phyloP scores from a whole-genome alignment of 1,140 invertebrate genomes.

The Drosophila nebulosa region DNA sequence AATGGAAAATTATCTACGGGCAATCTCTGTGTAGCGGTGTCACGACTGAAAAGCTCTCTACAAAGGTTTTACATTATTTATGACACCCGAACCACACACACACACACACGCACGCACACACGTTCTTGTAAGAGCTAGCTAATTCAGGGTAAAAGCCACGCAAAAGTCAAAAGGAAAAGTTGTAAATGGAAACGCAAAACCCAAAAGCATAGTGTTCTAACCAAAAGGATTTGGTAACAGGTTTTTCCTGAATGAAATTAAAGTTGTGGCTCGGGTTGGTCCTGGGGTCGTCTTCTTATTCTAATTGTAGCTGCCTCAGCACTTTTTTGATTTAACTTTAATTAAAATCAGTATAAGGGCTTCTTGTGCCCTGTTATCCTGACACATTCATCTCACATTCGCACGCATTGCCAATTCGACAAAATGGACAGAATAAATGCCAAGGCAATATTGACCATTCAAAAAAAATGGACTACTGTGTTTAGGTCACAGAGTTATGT shows the following conservation, averaged over 20 bases:
- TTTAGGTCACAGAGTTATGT: not conserved
- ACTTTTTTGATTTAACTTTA: slow-evolving; percentile 60
- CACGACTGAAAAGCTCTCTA: slow-evolving; percentile 24
- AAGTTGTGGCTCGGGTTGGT: slow-evolving; percentile 8
- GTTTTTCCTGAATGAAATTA: not conserved
- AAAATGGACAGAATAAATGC: slow-evolving; percentile 43
- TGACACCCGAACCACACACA: slow-evolving; percentile 8
- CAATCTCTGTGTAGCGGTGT: slow-evolving; percentile 25
- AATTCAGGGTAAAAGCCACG: slow-evolving; percentile 20
- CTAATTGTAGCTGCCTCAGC: slow-evolving; percentile 31
- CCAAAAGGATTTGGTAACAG: not conserved
- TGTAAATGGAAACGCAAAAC: not conserved
- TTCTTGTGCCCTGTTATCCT: slow-evolving; percentile 47
- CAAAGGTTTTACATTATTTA: slow-evolving; percentile 51
- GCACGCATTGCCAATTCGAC: slow-evolving; percentile 52
- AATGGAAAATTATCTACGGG: slow-evolving; percentile 31
- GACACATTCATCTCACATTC: slow-evolving; percentile 51
- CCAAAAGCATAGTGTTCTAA: slow-evolving; percentile 10
- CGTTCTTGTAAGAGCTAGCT: not conserved
- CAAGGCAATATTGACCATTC: slow-evolving; percentile 38
- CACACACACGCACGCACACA: not conserved
- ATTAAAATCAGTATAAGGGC: slow-evolving; percentile 50
- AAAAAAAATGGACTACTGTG: slow-evolving; percentile 47
- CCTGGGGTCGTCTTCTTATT: no score
- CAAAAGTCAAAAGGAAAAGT: not conserved